Conservation (phyloP, 1,140 invertebrate species). For the Drosophila sulfurigaster region DNA sequence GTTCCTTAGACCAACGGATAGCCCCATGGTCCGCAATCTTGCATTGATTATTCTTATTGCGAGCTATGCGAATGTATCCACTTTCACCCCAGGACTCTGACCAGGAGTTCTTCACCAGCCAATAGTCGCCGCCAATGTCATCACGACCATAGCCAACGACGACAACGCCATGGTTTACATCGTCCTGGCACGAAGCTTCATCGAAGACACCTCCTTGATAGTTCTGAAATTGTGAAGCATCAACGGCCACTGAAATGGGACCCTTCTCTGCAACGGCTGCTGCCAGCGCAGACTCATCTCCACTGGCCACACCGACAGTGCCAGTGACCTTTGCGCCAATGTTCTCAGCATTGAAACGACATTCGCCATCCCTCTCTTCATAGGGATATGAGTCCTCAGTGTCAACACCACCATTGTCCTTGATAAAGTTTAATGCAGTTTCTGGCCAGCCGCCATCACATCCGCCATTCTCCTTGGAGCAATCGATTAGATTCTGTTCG, state of each 20-base stretch:
- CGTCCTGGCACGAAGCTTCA: conserved; percentile 87
- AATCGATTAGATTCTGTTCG: conserved; percentile 96
- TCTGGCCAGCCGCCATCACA: conserved; percentile 93
- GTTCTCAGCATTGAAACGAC: conserved; percentile 9
- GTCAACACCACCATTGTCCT: conserved; percentile 88
- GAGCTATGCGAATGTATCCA: conserved; percentile 88
- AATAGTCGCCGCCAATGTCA: conserved; percentile 86
- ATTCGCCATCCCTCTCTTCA: conserved; percentile 87
- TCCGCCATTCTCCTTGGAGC: conserved; percentile 87
- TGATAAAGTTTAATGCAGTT: conserved; percentile 91
- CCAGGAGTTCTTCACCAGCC: conserved; percentile 89
- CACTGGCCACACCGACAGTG: conserved; percentile 85
- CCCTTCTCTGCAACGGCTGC: conserved; percentile 89
- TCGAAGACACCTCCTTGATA: conserved; percentile 31
- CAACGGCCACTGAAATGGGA: conserved; percentile 44
- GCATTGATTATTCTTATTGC: conserved; percentile 81
- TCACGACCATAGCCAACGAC: conserved; percentile 89
- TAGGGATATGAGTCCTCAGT: conserved; percentile 91
- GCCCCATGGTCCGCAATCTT: conserved; percentile 25
- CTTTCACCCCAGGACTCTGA: conserved; percentile 86
- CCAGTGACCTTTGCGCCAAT: conserved; percentile 23
- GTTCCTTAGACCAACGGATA: conserved; percentile 4
- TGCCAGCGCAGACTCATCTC: conserved; percentile 88
- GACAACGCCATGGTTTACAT: conserved; percentile 86
- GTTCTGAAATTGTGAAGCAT: conserved; percentile 10